Conservation (phyloP, 2,113 vertebrate genomes). For the Rallus limicola region DNA sequence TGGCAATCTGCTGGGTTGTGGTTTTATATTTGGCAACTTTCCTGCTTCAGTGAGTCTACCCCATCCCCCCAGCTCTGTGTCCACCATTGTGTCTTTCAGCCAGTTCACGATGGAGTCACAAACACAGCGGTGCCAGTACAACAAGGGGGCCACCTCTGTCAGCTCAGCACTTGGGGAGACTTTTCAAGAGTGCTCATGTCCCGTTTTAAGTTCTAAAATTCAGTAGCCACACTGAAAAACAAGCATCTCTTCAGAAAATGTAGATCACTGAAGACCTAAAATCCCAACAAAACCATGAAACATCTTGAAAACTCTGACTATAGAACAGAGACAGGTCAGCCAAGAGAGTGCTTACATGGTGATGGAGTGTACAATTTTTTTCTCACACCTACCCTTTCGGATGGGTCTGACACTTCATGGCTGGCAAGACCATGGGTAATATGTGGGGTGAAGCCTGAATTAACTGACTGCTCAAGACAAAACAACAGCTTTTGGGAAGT, state of each 20-base stretch:
- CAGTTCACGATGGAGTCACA: not conserved
- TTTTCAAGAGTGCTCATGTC: not conserved
- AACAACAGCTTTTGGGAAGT: not conserved
- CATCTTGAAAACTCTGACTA: not conserved
- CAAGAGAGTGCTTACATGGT: not conserved
- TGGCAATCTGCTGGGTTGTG: not conserved
- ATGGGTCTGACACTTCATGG: not conserved
- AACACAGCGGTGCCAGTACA: not conserved
- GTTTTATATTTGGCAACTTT: not conserved
- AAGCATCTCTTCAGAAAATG: not conserved
- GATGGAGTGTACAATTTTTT: not conserved
- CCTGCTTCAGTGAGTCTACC: not conserved
- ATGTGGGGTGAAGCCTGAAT: not conserved
- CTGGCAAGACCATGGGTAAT: not conserved
- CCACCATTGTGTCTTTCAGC: not conserved
- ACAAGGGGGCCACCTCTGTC: not conserved
- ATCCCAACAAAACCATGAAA: not conserved
- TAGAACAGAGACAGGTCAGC: not conserved
- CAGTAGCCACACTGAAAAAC: not conserved
- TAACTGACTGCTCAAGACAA: not conserved
- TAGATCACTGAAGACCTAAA: not conserved
- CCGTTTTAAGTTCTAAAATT: not conserved
- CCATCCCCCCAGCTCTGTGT: accelerated
- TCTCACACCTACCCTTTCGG: not conserved
- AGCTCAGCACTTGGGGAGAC: not conserved